These are phyloP conservation scores for Drosophila kuntzei DNA, from an alignment of 2,888 invertebrate species.

Conservation along the genomic window DNA sequence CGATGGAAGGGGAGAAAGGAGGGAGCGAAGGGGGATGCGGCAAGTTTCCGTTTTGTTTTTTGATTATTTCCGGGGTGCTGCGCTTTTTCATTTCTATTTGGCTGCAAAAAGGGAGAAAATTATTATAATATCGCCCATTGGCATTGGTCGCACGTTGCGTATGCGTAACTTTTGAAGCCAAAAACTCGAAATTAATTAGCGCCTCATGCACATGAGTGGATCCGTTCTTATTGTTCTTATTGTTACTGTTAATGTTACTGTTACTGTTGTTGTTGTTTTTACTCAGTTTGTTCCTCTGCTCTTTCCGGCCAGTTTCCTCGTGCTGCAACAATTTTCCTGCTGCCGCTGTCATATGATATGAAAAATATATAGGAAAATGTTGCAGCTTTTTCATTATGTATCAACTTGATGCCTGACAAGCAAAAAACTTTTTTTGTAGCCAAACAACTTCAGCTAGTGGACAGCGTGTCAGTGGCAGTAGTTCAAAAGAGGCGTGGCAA, in stretches of 20 bases:
- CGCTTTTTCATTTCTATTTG: conserved; percentile 54
- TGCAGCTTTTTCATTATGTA: conserved; percentile 71
- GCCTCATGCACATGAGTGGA: conserved; percentile 45
- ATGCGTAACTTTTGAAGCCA: conserved; percentile 53
- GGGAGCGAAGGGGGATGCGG: conserved; percentile 21
- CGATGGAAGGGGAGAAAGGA: not conserved
- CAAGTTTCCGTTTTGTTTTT: conserved; percentile 52
- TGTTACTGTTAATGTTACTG: not conserved
- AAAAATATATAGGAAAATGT: conserved; percentile 59
- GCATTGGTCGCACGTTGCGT: conserved; percentile 60
- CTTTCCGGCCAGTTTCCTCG: conserved; percentile 36
- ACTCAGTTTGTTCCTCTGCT: conserved; percentile 2
- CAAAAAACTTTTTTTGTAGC: conserved; percentile 48
- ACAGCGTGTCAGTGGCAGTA: conserved; percentile 24
- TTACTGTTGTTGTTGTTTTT: not conserved
- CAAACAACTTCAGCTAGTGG: conserved; percentile 40
- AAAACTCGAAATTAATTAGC: conserved; percentile 73
- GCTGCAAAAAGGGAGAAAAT: conserved; percentile 30
- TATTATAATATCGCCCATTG: conserved; percentile 60
- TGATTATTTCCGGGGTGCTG: conserved; percentile 66
- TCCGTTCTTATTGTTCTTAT: conserved; percentile 7
- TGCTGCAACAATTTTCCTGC: conserved; percentile 32
- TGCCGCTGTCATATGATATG: conserved; percentile 55
- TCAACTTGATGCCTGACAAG: conserved; percentile 66
- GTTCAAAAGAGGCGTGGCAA: conserved; percentile 10